These are phyloP conservation scores for Emydoidea blandingii DNA, from an alignment of 2,797 vertebrate species.

Conservation along the genomic window DNA sequence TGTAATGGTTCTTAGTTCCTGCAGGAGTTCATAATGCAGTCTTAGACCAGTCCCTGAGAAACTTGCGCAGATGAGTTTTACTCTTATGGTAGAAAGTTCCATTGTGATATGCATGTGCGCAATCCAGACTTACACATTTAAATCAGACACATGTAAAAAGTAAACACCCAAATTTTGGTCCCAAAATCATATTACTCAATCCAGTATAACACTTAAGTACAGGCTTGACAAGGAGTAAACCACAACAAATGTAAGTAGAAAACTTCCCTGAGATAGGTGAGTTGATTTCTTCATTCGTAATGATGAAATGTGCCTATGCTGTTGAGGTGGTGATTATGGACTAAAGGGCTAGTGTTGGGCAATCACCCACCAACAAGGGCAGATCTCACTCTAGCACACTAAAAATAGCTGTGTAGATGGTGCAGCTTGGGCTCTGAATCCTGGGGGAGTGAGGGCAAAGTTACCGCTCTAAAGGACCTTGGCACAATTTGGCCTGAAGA, in stretches of 20 bases:
- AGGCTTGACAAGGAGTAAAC: neutral
- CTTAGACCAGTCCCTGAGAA: neutral
- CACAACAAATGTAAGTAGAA: neutral
- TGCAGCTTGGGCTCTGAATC: neutral
- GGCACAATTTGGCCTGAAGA: neutral
- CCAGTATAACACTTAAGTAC: neutral
- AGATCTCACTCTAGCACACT: neutral
- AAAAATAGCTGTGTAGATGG: neutral
- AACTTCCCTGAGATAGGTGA: neutral
- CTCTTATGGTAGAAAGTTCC: neutral
- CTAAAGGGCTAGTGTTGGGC: neutral
- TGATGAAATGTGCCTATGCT: neutral
- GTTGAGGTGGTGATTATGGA: neutral
- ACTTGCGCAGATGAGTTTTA: neutral
- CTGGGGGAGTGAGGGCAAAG: neutral
- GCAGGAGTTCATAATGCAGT: neutral
- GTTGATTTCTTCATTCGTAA: neutral
- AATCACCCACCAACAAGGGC: neutral
- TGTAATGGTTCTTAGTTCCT: neutral
- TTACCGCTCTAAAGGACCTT: neutral
- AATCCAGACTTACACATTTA: neutral
- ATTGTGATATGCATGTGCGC: neutral
- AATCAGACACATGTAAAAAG: neutral
- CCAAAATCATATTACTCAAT: neutral
- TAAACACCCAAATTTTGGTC: neutral